Evolutionary conservation across 2,113 vertebrate species (phyloP), one percentile per base, ranked within the genome.

Genomic region (Nerophis ophidion): DNA sequence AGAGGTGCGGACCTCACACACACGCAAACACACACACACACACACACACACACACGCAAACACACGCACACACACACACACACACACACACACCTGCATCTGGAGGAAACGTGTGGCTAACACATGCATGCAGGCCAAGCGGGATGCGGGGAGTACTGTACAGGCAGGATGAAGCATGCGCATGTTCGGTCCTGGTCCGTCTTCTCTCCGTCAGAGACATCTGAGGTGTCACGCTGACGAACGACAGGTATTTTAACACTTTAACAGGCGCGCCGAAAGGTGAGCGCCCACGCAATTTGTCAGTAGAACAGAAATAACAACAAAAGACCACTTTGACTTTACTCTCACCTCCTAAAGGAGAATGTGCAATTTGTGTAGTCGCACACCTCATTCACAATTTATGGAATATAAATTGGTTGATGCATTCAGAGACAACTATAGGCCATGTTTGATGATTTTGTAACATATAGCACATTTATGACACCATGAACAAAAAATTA

Each of bases 91-190:
- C 40, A 33, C 58, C 48, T 70, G 80, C 84, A 86, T 88, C 86
- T 88, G 87, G 85, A 84, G 61, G 61, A 85, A 86, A 82, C 76
- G 77, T 85, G 77, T 65, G 66, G 76, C 71, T 66, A 74, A 75
- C 79, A 79, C 76, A 84, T 65, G 61, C 78, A 84, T 65, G 63
- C 71, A 51, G 73, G 68, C 74, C 60, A 59, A 8, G 79, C 70
- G 67, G 75, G 74, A 65, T 51, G 68, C 61, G 38, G 71, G 74
- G 79, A 80, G 66, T 40, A 40, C 38, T 40, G 38, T 40, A 40
- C 33, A 10, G 65, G 68, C 68, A 70, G 77, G 69, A 82, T 65
- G 61, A 68, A 74, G 65, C 57, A 57, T 71, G 71, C 56, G 75
- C 63, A 64, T 71, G 63, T 68, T 55, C 51, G 66, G 53, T 60